Conservation (phyloP, 2,113 vertebrate species). For the Phaethornis superciliosus region DNA sequence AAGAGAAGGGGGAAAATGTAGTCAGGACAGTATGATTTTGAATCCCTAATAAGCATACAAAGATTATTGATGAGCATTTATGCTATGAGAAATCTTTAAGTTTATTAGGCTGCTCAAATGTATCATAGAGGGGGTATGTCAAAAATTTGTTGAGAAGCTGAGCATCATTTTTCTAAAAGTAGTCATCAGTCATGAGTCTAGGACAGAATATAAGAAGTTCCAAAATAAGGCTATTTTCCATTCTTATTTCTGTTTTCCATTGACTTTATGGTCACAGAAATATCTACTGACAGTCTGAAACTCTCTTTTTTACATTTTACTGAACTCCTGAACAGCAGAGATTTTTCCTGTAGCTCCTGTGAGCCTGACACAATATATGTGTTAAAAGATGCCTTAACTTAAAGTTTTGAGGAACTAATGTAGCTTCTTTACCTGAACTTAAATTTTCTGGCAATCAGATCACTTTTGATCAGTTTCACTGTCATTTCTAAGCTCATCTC, state of each 20-base stretch:
- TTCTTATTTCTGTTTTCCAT: not conserved
- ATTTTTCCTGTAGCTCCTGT: not conserved
- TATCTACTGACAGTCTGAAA: not conserved
- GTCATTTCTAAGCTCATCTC: not conserved
- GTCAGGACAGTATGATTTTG: not conserved
- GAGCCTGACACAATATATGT: not conserved
- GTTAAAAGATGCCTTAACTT: not conserved
- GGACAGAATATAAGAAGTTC: not conserved
- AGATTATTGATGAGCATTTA: not conserved
- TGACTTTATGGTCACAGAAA: not conserved
- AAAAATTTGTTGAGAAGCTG: not conserved
- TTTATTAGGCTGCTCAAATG: not conserved
- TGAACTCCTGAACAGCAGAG: not conserved
- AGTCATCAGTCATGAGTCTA: not conserved
- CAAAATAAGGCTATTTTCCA: not conserved
- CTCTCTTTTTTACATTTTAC: not conserved
- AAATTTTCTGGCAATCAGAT: not conserved
- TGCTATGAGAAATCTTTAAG: not conserved
- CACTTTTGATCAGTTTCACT: conserved; percentile 12
- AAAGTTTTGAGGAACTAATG: not conserved
- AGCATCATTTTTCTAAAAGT: not conserved
- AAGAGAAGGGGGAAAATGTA: not conserved
- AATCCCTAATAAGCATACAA: not conserved
- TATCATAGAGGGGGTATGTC: not conserved
- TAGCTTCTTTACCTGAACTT: conserved; percentile 17